Base-by-base conservation (phyloP, 2,113 vertebrate genomes). In the Rhadina sibilatrix region DNA sequence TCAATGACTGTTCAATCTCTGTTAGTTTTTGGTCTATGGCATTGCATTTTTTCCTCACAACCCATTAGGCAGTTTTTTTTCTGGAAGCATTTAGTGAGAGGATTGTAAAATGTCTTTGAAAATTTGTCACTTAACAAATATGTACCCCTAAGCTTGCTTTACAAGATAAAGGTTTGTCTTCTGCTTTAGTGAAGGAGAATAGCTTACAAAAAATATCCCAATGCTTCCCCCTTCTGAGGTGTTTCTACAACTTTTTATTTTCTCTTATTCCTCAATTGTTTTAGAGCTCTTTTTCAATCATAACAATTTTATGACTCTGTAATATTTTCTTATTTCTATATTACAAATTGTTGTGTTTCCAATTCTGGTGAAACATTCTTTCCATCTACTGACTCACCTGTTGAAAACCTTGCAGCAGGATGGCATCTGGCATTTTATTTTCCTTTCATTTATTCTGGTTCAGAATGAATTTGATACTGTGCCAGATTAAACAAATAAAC, bases 231-330 rank as follows among this genome's bases (percentile, higher is more conserved):
- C 9, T 83, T 76, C 30, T 50, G 33, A 74, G 40, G 17, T 35
- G 5, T 33, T 37, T 59, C 68, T 63, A 16, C 5, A 59, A n/a
- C 1, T 37, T 42, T 42, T 61, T 66, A 40, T n/a, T 49, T 22
- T 2, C 8, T 37, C 37, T 10, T 42, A 15, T n/a, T 37, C 50
- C 37, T 82, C 2, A 0, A 47, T 56, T 16, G 24, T 61, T 60
- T 63, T 35, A 42, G 40, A 69, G 40, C 10, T 69, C 40, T 42
- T 77, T 77, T 77, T 46, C 54, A 54, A 49, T 14, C 20, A 42
- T 37, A 56, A 31, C 0, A 0, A 28, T 35, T 69, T n/a, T 15
- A 10, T 5, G 14, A 49, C 11, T 76, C 14, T 42, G 3, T 57
- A 70, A 12, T 30, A 16, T 81, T 89, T 68, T 83, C 25, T 81